Evolutionary conservation across 2,888 invertebrate species (phyloP), one percentile per base, ranked within the genome.

Genomic region (Cephonodes hylas): DNA sequence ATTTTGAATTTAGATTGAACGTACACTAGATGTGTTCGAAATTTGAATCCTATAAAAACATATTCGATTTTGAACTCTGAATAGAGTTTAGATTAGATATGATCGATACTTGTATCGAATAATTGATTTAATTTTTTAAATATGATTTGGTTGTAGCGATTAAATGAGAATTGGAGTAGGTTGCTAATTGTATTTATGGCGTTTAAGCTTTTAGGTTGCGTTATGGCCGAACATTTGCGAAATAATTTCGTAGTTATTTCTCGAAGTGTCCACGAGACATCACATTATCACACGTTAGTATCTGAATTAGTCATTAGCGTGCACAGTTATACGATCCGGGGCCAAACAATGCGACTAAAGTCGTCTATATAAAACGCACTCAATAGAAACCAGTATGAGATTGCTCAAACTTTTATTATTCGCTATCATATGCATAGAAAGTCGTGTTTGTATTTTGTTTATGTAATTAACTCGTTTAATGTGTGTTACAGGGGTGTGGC

Each of bases 341-440:
- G 42, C 56, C 42, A 56, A 53, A 56, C 42, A 56, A 42, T 60
- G 45, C 2, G 31, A 56, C n/a, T 13, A 42, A 27, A 18, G 27
- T 42, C 15, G 23, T 20, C 48, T 2, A 60, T 48, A 60, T 45
- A 13, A 34, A 46, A 48, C 23, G 48, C 48, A 53, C 15, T 60
- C 48, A 18, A 53, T 27, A 10, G 42, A 42, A 60, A 60, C 53
- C 60, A 53, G 60, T 18, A 42, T 46, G 15, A 6, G 42, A 42
- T 60, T 60, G 60, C 60, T 42, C 27, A 60, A 53, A 60, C 60
- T 31, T 59, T 46, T 46, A 58, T 58, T 46, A 25, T 60, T 20
- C 42, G 53, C 53, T 31, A 53, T 53, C 53, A 53, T 53, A 53
- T 53, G 53, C 53, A 53, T 53, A 53, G 53, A 53, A 53, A 53